A percentile compares a stretch with the other conserved stretches of the same genome.
Conservation (phyloP, 2,113 vertebrate species). For the Platysternon megacephalum region DNA sequence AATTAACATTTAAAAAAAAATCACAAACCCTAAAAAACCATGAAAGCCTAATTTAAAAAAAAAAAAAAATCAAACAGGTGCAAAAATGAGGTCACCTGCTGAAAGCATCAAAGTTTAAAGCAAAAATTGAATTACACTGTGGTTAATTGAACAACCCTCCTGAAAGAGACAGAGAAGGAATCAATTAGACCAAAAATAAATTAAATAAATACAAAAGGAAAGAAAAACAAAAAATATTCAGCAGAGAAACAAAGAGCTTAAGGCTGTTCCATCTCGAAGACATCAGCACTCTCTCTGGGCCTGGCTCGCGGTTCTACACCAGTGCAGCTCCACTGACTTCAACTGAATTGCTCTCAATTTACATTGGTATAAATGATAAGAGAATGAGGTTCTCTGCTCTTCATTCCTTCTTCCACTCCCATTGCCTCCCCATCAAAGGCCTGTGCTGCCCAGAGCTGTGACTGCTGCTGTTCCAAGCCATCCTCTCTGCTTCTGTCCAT, state of each 20-base stretch:
- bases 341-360: not conserved
- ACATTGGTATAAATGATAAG: not conserved
- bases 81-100: not conserved
- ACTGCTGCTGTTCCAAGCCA: not conserved
- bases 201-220: not conserved
- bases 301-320: not conserved
- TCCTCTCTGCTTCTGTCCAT: not conserved
- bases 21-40: not conserved
- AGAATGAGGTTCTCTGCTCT: not conserved
- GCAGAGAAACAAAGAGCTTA: not conserved
- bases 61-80: not conserved
- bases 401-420: not conserved
- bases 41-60: not conserved
- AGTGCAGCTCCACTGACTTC: not conserved
- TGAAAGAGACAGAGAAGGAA: slow-evolving; percentile 1
- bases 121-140: slow-evolving; percentile 10
- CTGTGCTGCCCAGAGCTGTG: not conserved
- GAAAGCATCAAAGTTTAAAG: not conserved
- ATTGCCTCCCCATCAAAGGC: not conserved
- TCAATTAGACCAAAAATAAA: not conserved
- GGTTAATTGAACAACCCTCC: not conserved
- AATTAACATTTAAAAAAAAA: not conserved
- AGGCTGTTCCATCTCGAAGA: not conserved
- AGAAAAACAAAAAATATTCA: not conserved
- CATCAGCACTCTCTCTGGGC: not conserved